These are phyloP conservation scores for Drosophila neonasuta DNA, from an alignment of 2,888 invertebrate species.

Conservation along the genomic window DNA sequence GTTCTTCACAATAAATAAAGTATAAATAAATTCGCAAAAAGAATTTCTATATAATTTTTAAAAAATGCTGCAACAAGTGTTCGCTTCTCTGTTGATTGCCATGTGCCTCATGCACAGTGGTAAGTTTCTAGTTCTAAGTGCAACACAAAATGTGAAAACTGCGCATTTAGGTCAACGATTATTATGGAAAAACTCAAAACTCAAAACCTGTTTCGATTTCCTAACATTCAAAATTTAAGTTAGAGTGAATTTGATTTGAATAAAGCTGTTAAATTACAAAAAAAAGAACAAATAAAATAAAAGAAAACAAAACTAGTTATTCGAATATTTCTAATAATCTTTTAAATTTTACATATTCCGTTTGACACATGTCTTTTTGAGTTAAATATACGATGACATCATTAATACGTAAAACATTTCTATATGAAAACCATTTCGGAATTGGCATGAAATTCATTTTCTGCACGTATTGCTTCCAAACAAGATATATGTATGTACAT, in stretches of 20 bases:
- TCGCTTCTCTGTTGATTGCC: slow-evolving; percentile 68
- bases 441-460: slow-evolving; percentile 12
- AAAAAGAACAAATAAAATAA: neutral
- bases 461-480: slow-evolving; percentile 38
- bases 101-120: slow-evolving; percentile 77
- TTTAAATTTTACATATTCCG: neutral
- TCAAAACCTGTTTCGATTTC: slow-evolving; percentile 25
- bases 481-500: slow-evolving; percentile 6
- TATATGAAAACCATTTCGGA: neutral
- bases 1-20: slow-evolving; percentile 1
- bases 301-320: neutral
- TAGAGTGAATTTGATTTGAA: neutral
- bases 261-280: neutral
- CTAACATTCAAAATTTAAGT: neutral
- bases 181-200: slow-evolving; percentile 15
- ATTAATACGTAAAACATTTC: neutral
- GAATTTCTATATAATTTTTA: neutral
- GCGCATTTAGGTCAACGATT: slow-evolving; percentile 21
- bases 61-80: slow-evolving; percentile 78
- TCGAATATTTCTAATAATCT: neutral
- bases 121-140: slow-evolving; percentile 58
- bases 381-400: slow-evolving; percentile 4
- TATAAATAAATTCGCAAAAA: neutral
- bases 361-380: neutral
- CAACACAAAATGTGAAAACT: slow-evolving; percentile 12